A percentile compares a stretch with the other conserved stretches of the same genome.
Evolutionary conservation across 2,797 vertebrate species (phyloP).

Genomic region (Phrynocephalus forsythii): DNA sequence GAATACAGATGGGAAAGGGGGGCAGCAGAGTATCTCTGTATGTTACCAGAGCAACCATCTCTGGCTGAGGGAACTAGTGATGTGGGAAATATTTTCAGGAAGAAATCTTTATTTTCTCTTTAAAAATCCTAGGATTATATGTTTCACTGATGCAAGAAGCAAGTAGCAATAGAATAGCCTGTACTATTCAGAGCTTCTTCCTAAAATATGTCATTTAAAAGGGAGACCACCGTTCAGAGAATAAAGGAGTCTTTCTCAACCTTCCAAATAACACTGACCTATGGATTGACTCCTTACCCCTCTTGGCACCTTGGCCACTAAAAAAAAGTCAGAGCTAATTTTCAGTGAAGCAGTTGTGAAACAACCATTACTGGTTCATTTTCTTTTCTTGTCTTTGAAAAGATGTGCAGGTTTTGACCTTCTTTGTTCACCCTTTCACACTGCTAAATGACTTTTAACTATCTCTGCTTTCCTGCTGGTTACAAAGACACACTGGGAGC

Average conservation of each 20-base stretch:
- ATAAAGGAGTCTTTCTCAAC: neutral
- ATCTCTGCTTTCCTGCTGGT: neutral
- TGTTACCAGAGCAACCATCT: neutral
- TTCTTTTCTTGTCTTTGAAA: conserved; percentile 2
- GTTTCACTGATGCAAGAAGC: neutral
- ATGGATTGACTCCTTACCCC: neutral
- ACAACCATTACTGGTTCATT: neutral
- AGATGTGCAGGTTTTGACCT: neutral
- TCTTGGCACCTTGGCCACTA: neutral
- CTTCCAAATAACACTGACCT: conserved; percentile 7
- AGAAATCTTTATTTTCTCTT: neutral
- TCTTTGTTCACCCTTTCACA: neutral
- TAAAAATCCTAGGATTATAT: conserved; percentile 7
- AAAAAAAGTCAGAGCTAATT: conserved; percentile 19
- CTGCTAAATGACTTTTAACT: conserved; percentile 2
- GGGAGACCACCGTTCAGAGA: neutral
- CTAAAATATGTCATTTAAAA: neutral
- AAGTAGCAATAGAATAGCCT: conserved; percentile 1
- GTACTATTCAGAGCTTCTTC: neutral
- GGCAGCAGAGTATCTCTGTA: neutral
- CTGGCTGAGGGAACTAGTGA: neutral
- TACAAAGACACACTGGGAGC: neutral
- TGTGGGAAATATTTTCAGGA: neutral
- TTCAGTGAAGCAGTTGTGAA: neutral
- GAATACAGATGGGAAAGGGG: conserved; percentile 4